These are phyloP conservation scores for Ips nitidus DNA, from an alignment of 1,140 invertebrate genomes.

Conservation along the genomic window DNA sequence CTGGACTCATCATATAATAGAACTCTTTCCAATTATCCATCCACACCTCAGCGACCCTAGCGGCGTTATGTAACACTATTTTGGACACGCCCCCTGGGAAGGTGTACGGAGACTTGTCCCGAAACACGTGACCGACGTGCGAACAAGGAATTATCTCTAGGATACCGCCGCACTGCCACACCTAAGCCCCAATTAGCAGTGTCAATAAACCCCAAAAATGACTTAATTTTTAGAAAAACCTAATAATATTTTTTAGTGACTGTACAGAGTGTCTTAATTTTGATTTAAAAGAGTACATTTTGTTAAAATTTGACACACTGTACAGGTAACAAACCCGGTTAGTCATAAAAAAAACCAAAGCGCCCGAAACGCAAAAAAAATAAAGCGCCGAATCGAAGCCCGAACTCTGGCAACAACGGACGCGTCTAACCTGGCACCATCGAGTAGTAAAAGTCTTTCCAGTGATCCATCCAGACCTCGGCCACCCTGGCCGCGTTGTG, in stretches of 20 bases:
- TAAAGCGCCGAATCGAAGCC: constrained; percentile 81
- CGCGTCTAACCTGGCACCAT: constrained; percentile 91
- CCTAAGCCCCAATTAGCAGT: constrained; percentile 60
- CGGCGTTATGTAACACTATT: constrained; percentile 96
- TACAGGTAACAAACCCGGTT: too few species aligned
- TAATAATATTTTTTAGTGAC: constrained; percentile 1
- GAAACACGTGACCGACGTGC: constrained; percentile 97
- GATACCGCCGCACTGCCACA: constrained; percentile 96
- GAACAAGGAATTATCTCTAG: constrained; percentile 96
- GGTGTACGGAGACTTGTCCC: constrained; percentile 98
- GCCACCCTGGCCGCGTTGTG: constrained; percentile 95
- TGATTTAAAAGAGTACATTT: too few species aligned
- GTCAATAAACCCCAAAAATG: neutral
- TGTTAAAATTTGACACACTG: too few species aligned
- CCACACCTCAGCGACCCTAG: constrained; percentile 95
- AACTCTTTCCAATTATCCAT: constrained; percentile 98
- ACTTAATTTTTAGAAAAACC: neutral
- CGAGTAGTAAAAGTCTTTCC: constrained; percentile 97
- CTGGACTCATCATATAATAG: constrained; percentile 98
- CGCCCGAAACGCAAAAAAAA: too few species aligned
- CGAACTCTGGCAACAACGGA: constrained; percentile 8
- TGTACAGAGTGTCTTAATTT: neutral
- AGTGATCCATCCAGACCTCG: constrained; percentile 99
- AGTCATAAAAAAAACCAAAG: too few species aligned
- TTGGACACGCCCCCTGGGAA: constrained; percentile 98